Base-by-base conservation (phyloP, 2,888 invertebrate genomes). In the Parochlus steinenii region DNA sequence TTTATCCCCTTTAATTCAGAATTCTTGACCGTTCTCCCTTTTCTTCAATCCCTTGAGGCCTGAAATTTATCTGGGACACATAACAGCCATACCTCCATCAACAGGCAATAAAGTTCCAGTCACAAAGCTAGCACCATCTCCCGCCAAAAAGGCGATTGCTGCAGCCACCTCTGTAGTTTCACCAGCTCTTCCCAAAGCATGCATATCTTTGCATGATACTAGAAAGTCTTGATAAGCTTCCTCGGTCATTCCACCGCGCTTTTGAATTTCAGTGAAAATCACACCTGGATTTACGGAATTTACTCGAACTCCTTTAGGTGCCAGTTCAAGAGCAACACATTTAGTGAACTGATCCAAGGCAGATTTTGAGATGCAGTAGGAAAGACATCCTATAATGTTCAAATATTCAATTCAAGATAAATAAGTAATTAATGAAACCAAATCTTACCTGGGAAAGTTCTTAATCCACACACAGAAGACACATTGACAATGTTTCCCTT, bases 221-320 rank as follows among this genome's bases (percentile, higher is more conserved):
- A 92, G 61, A 55, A 92, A 93, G 51, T 65, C 67, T 24, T 67
- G 64, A 56, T 92, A 85, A 25, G 76, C 69, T 41, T 77, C 71
- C 20, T 79, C 74, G 46, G 66, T 69, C 74, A 93, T 74, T 10
- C 77, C 78, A 40, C 72, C 66, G 41, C 74, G 70, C 55, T 74
- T 78, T 46, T 92, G 92, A 28, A 92, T 54, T 45, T 87, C 79
- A 1, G 93, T 93, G 3, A 76, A 55, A n/a, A 82, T 77, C 0
- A 93, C 92, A 11, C 93, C 95, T 24, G 93, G 93, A 58, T 89
- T 89, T 0, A 92, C 87, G 34, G 80, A 70, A 55, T 93, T 93
- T 0, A 86, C 86, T 20, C 92, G 65, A 1, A 92, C 81, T 42
- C 75, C 71, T 52, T 79, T 79, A 0, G 66, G 48, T 16, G 74